Conservation (phyloP, 1,140 invertebrate genomes). For the Diorhabda sublineata region DNA sequence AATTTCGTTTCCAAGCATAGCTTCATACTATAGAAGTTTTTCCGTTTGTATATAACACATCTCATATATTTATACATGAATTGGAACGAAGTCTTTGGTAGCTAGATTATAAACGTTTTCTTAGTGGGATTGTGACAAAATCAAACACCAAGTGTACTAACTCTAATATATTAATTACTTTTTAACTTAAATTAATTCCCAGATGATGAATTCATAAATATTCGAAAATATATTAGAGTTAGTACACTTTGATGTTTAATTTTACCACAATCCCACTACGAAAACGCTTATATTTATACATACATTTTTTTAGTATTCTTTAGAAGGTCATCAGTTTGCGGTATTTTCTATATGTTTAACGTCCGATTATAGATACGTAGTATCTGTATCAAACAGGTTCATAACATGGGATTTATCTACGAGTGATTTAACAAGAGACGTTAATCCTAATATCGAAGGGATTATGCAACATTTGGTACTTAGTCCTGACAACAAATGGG, state of each 20-base stretch:
- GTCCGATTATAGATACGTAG: conserved; percentile 87
- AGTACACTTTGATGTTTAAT: too few relatives aligned
- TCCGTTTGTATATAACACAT: too few relatives aligned
- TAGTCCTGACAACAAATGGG: conserved; percentile 93
- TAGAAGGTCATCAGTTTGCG: conserved; percentile 97
- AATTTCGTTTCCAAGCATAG: too few relatives aligned
- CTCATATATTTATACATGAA: neutral
- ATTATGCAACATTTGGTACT: conserved; percentile 95
- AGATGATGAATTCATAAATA: too few relatives aligned
- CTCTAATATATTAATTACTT: neutral
- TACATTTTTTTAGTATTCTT: conserved; percentile 69
- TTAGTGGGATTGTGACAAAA: too few relatives aligned
- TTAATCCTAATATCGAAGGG: conserved; percentile 88
- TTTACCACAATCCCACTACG: too few relatives aligned
- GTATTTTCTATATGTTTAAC: conserved; percentile 93
- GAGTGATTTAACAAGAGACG: conserved; percentile 84
- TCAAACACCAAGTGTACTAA: neutral
- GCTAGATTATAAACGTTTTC: too few relatives aligned
- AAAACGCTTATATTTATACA: neutral
- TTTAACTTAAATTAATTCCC: neutral
- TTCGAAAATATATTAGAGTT: too few relatives aligned
- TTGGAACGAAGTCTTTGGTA: too few relatives aligned
- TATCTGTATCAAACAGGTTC: conserved; percentile 95
- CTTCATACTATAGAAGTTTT: too few relatives aligned
- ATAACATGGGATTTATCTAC: conserved; percentile 96